Conservation (phyloP, 2,888 invertebrate species). For the Drosophila histrio region DNA sequence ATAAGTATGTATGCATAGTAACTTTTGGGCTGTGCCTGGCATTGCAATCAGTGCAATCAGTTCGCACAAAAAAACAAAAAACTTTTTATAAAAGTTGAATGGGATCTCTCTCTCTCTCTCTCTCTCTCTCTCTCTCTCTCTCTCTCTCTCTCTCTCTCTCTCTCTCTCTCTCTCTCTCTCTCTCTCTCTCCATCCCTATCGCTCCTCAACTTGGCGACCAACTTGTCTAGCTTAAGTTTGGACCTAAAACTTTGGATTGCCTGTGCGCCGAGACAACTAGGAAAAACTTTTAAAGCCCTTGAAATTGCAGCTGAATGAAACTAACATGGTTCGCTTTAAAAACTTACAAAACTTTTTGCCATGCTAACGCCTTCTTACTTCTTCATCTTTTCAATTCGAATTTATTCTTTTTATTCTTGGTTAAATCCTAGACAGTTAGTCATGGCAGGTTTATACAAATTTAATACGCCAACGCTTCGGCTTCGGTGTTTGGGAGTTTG, state of each 20-base stretch:
- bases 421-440: constrained; percentile 66
- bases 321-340: constrained; percentile 38
- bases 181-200: not conserved
- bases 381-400: not conserved
- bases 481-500: constrained; percentile 13
- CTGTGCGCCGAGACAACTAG: constrained; percentile 2
- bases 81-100: constrained; percentile 28
- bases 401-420: not conserved
- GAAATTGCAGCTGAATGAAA: constrained; percentile 39
- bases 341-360: constrained; percentile 28
- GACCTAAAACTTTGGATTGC: constrained; percentile 20
- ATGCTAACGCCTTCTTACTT: constrained; percentile 9
- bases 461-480: constrained; percentile 60
- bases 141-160: too few relatives aligned
- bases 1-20: not conserved
- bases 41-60: constrained; percentile 47
- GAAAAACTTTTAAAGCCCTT: constrained; percentile 46
- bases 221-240: constrained; percentile 20
- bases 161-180: not conserved
- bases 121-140: too few relatives aligned
- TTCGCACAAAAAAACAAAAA: constrained; percentile 28
- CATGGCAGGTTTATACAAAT: constrained; percentile 63
- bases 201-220: not conserved
- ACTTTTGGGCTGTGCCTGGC: constrained; percentile 2
- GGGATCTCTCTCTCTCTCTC: not conserved